phyloP scores from a whole-genome alignment of 1,140 invertebrate genomes.

The Octopus sinensis region DNA sequence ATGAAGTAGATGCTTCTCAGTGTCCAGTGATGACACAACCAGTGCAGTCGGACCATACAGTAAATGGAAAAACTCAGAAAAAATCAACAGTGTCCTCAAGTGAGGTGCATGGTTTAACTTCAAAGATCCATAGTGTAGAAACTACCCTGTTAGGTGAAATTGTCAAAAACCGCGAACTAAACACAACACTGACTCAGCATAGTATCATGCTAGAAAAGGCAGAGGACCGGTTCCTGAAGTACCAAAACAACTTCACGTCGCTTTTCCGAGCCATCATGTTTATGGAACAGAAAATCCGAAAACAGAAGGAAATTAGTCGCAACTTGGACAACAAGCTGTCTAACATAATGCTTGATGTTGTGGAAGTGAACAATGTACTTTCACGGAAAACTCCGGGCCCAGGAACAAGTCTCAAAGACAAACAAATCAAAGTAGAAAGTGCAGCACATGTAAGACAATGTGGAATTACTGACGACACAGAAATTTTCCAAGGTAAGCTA shows the following conservation, averaged over 20 bases:
- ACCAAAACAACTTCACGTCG: conserved; percentile 40
- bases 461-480: conserved; percentile 28
- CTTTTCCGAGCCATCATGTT: conserved; percentile 44
- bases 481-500: conserved; percentile 40
- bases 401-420: conserved; percentile 16
- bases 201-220: conserved; percentile 31
- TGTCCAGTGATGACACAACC: conserved; percentile 34
- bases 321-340: conserved; percentile 50
- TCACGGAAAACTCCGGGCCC: conserved; percentile 33
- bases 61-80: neutral
- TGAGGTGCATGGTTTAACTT: conserved; percentile 20
- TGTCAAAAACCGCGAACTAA: conserved; percentile 40
- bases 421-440: conserved; percentile 44
- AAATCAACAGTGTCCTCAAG: neutral
- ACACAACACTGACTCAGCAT: conserved; percentile 43
- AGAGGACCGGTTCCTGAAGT: conserved; percentile 33
- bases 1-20: conserved; percentile 43
- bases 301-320: conserved; percentile 37
- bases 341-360: conserved; percentile 46
- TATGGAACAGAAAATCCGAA: conserved; percentile 37
- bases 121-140: conserved; percentile 40
- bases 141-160: conserved; percentile 40
- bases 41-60: conserved; percentile 4
- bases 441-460: conserved; percentile 33
- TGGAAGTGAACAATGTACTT: conserved; percentile 49